These are phyloP conservation scores for Lutjanus campechanus DNA, from an alignment of 2,797 vertebrate genomes.

Conservation along the genomic window DNA sequence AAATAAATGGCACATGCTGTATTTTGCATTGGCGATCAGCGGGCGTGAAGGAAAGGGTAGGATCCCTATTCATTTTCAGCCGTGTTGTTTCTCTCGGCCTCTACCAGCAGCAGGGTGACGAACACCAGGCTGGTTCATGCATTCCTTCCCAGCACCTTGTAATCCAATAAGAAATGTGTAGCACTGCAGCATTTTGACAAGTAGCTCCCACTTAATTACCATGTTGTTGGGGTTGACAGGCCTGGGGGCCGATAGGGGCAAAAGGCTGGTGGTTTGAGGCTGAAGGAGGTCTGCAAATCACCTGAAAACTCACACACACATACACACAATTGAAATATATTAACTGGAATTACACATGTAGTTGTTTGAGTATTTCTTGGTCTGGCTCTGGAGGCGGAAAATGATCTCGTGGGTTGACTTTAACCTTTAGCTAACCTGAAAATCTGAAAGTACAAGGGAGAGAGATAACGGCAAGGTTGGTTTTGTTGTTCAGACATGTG, in stretches of 20 bases:
- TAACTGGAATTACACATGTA: conserved; percentile 38
- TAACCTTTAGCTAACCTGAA: neutral
- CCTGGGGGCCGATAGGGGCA: conserved; percentile 72
- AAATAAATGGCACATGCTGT: conserved; percentile 82
- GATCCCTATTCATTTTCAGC: conserved; percentile 75
- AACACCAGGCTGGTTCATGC: conserved; percentile 44
- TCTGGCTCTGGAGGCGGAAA: neutral
- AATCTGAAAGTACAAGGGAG: too few relatives aligned
- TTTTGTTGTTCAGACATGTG: neutral
- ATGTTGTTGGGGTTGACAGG: conserved; percentile 77
- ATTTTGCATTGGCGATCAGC: conserved; percentile 80
- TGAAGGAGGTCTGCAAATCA: conserved; percentile 50
- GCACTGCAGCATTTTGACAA: conserved; percentile 80
- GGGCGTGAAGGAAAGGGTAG: conserved; percentile 80
- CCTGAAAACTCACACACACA: conserved; percentile 8
- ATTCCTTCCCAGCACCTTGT: conserved; percentile 83
- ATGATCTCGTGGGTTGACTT: neutral
- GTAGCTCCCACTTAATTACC: conserved; percentile 86
- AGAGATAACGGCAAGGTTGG: too few relatives aligned
- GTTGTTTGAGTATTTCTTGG: neutral
- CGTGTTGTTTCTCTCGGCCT: conserved; percentile 47
- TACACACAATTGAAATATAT: neutral
- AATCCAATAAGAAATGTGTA: conserved; percentile 90
- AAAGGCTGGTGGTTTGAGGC: conserved; percentile 41
- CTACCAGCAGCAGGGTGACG: conserved; percentile 71